Base-by-base conservation (phyloP, 2,797 vertebrate species). In the Taeniopygia guttata region DNA sequence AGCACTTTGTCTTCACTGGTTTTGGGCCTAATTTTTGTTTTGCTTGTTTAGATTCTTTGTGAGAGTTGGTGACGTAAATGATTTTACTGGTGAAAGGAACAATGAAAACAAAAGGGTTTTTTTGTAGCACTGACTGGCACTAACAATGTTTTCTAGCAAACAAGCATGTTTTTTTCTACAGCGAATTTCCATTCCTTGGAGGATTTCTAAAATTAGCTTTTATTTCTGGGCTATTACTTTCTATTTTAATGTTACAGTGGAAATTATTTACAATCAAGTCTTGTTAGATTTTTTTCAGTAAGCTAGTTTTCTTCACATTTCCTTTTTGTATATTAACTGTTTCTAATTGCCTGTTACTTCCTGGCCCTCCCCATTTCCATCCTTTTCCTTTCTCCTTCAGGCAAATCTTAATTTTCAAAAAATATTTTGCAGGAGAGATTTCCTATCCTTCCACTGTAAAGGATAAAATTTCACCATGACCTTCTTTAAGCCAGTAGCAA, bases 71-170 rank as follows among this genome's bases (percentile, higher is more conserved):
- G 78, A 95, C 58, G 73, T 90, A 89, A 94, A 72, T 74, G 6
- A 51, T 84, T 83, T 51, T 84, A 11, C 51, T 84, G 46, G 32
- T 92, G 62, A 87, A 69, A 80, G 58, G 45, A 95, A 72, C 93
- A 91, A 42, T 30, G 82, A 42, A 87, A 95, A 94, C 93, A 96
- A 94, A 93, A 75, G 90, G 90, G 26, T 29, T 87, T 51, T 90
- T 94, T 93, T 83, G 32, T 34, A n/a, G 79, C 67, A 29, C 60
- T 91, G 90, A 9, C 92, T 95, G 88, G 81, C 92, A 95, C 88
- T 54, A 87, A 59, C 83, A 81, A 6, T 68, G 81, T 83, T 90
- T 93, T 80, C 59, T 90, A 70, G 56, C 21, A 83, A 81, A 89
- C 72, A 93, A 36, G 22, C 26, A 27, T 78, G 15, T 59, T 12